These are phyloP conservation scores for Anguilla rostrata DNA, from an alignment of 2,113 vertebrate genomes.

Conservation along the genomic window DNA sequence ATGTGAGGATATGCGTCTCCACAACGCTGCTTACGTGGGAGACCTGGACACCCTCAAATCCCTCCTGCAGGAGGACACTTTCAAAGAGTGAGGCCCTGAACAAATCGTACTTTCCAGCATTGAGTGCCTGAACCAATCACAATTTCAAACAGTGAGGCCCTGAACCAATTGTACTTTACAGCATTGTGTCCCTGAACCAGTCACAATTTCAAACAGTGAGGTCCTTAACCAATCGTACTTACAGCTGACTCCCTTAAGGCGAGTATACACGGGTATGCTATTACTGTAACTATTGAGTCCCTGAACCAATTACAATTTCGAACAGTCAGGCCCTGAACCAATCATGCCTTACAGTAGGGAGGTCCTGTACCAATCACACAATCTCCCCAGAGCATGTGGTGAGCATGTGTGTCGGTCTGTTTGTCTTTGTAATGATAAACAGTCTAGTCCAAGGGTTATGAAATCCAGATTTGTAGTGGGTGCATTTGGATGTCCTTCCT, in stretches of 20 bases:
- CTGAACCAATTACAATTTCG: not conserved
- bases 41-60: constrained; percentile 83
- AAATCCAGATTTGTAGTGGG: not conserved
- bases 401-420: not conserved
- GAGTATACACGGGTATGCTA: no score
- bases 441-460: not conserved
- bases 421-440: no score
- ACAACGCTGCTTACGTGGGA: constrained; percentile 87
- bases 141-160: not conserved
- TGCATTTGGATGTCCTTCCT: not conserved
- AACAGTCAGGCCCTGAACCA: not conserved
- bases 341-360: not conserved
- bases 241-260: no score
- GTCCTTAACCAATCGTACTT: not conserved
- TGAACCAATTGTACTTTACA: not conserved
- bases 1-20: constrained; percentile 84
- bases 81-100: constrained; percentile 71
- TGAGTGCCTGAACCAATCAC: not conserved
- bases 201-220: not conserved
- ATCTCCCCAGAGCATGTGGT: not conserved
- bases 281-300: not conserved
- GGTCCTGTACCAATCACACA: not conserved
- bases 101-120: not conserved
- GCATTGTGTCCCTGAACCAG: not conserved
- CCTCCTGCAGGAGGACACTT: constrained; percentile 83